A percentile compares a stretch with the other conserved stretches of the same genome.
Conservation (phyloP, 1,140 invertebrate species). For the Drosophila triauraria region DNA sequence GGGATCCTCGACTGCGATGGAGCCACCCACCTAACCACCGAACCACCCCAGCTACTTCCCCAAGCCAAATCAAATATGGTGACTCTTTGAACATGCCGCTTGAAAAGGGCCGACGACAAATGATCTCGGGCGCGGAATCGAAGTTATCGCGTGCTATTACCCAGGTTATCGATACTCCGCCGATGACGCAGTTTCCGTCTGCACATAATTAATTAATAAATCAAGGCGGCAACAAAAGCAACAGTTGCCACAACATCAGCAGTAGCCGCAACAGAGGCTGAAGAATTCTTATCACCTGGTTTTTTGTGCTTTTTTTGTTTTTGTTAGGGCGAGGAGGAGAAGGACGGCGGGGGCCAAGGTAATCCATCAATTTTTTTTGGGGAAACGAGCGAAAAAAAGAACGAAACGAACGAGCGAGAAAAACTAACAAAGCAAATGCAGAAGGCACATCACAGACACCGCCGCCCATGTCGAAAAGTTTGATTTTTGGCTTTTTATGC, state of each 20-base stretch:
- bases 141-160: constrained; percentile 65
- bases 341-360: constrained; percentile 51
- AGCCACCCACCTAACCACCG: constrained; percentile 8
- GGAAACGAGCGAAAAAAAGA: constrained; percentile 60
- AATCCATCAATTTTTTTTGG: constrained; percentile 78
- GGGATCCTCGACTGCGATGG: constrained; percentile 9
- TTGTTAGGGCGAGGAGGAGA: background rate
- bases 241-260: constrained; percentile 64
- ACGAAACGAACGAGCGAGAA: constrained; percentile 46
- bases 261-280: constrained; percentile 25
- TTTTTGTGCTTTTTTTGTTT: background rate
- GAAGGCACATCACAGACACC: constrained; percentile 76
- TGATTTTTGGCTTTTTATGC: constrained; percentile 85
- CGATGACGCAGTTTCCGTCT: constrained; percentile 72
- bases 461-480: constrained; percentile 83
- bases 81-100: constrained; percentile 50
- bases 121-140: constrained; percentile 57
- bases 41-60: constrained; percentile 7
- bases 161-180: constrained; percentile 66
- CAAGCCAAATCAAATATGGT: constrained; percentile 58
- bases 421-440: constrained; percentile 67
- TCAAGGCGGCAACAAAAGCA: constrained; percentile 59
- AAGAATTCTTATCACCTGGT: constrained; percentile 62
- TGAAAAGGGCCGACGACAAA: constrained; percentile 57
- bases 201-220: constrained; percentile 83